Base-by-base conservation (phyloP, 1,140 invertebrate species). In the Cotesia chilonis region DNA sequence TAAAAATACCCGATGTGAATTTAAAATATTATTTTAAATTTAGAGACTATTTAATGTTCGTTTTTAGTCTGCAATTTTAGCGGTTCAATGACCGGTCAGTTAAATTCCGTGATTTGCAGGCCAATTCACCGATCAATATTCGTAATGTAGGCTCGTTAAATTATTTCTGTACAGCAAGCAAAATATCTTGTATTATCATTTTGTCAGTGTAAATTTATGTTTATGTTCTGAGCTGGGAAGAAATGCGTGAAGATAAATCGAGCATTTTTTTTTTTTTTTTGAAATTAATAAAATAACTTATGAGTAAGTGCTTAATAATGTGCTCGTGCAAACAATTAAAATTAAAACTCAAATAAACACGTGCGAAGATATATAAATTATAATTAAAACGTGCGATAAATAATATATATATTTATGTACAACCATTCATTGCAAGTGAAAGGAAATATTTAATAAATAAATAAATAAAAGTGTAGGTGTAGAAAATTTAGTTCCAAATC, bases 111-210 rank as follows among this genome's bases (percentile, higher is more conserved):
- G 65, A 51, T 68, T 54, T 54, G 28, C 12, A 55, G 52, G 35
- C 52, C 47, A 51, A 68, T 68, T 68, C 1, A 68, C 1, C 17
- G 28, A 68, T 55, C 52, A 68, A 68, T 68, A 68, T 68, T 68
- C 65, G 52, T 68, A 68, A 54, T 68, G 52, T 28, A 36, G 12
- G 64, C 17, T 20, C 52, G 4, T 68, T 55, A 68, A 68, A 68
- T 55, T 54, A 55, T 55, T 68, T 68, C 14, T 55, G 28, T 4
- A 28, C n/a, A 35, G 4, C 17, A 9, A 9, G 35, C 14, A 51
- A 9, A 17, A 55, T 35, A 28, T 55, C 65, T 68, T 55, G 65
- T 20, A 59, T 7, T 41, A 5, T 14, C 14, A 55, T 55, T 55
- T 55, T n/a, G 20, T 28, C 20, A 28, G 14, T 14, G 20, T 28